phyloP scores from a whole-genome alignment of 2,888 invertebrate genomes.

The Masnerella sp. region DNA sequence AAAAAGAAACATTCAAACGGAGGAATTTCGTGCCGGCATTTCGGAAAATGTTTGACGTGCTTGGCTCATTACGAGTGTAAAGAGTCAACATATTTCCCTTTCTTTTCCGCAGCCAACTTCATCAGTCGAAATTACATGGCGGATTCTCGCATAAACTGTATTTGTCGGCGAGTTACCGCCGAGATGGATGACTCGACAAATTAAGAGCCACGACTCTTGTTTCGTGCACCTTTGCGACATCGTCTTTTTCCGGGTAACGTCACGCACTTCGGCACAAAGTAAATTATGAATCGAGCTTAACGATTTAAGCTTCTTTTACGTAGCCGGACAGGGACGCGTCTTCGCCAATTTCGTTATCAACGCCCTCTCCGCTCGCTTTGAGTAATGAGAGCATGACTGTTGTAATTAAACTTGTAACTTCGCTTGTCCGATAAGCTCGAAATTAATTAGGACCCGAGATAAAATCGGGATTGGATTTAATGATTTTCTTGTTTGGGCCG shows the following conservation, averaged over 20 bases:
- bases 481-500: conserved; percentile 37
- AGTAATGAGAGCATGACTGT: conserved; percentile 45
- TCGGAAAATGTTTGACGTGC: conserved; percentile 33
- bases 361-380: conserved; percentile 29
- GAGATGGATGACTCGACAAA: conserved; percentile 66
- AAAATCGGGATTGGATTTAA: conserved; percentile 37
- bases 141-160: conserved; percentile 70
- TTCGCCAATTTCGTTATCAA: conserved; percentile 39
- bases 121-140: conserved; percentile 68
- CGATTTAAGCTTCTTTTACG: conserved; percentile 14
- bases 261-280: conserved; percentile 12
- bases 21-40: conserved; percentile 16
- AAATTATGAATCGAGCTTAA: conserved; percentile 27
- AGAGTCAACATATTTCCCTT: conserved; percentile 45
- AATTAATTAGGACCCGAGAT: conserved; percentile 45
- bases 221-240: conserved; percentile 69
- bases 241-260: conserved; percentile 39
- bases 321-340: conserved; percentile 1
- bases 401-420: conserved; percentile 49
- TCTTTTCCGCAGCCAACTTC: conserved; percentile 48
- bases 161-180: conserved; percentile 70
- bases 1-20: conserved; percentile 30
- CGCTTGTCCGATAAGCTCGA: conserved; percentile 29
- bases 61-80: conserved; percentile 43
- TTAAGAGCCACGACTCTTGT: conserved; percentile 65